phyloP scores from a whole-genome alignment of 2,113 vertebrate genomes.

The Mystacornis crossleyi region DNA sequence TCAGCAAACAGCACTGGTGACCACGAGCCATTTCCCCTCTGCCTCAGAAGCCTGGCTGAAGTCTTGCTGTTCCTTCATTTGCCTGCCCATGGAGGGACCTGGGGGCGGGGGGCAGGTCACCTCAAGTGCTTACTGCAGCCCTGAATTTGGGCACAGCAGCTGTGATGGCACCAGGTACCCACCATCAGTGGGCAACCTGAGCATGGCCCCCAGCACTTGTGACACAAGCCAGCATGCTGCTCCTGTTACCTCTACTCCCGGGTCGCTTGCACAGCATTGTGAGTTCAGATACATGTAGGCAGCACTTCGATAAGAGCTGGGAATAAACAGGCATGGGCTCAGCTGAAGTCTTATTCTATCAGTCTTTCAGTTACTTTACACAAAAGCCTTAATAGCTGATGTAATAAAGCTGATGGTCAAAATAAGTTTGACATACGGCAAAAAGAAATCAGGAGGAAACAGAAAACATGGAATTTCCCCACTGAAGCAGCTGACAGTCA shows the following conservation, averaged over 20 bases:
- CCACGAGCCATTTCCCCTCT: neutral
- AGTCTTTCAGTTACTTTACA: neutral
- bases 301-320: neutral
- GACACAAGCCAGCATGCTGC: neutral
- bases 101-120: neutral
- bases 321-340: neutral
- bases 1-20: accelerated
- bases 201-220: accelerated
- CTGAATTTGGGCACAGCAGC: accelerated
- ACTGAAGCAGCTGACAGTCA: neutral
- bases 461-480: neutral
- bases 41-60: neutral
- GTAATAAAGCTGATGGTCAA: neutral
- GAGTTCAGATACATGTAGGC: accelerated
- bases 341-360: neutral
- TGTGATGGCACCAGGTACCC: neutral
- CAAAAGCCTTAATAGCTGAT: neutral
- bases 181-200: neutral
- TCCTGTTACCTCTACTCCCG: neutral
- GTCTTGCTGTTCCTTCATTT: neutral
- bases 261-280: neutral
- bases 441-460: neutral
- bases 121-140: neutral
- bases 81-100: neutral
- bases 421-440: neutral